Percentiles rank a stretch among this genome's conserved stretches.
These are phyloP conservation scores for Acestrorhynchus altus DNA, from an alignment of 2,797 vertebrate species.

Conservation along the genomic window DNA sequence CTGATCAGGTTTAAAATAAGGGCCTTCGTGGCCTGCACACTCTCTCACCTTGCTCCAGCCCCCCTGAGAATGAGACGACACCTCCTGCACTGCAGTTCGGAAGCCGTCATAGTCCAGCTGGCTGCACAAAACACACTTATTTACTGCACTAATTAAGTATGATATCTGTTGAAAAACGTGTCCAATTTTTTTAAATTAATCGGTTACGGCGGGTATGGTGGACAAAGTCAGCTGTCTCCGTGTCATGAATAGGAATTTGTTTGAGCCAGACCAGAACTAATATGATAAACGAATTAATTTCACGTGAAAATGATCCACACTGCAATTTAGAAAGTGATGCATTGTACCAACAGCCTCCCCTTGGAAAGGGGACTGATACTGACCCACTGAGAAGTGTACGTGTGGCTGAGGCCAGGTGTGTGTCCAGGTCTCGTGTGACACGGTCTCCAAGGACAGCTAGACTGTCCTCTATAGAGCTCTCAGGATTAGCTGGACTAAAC, in stretches of 20 bases:
- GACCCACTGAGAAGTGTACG: conserved; percentile 86
- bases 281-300: no score
- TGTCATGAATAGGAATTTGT: no score
- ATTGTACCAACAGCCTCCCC: neutral
- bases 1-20: no score
- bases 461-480: conserved; percentile 89
- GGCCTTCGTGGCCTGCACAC: neutral
- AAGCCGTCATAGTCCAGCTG: conserved; percentile 87
- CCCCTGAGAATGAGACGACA: conserved; percentile 79
- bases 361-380: conserved; percentile 64
- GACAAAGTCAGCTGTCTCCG: neutral
- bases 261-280: no score
- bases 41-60: conserved; percentile 89
- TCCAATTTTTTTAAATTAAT: neutral
- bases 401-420: conserved; percentile 79
- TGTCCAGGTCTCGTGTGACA: conserved; percentile 78
- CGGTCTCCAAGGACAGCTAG: conserved; percentile 85
- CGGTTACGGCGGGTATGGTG: no score
- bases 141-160: neutral
- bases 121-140: conserved; percentile 73
- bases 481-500: conserved; percentile 88
- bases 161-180: neutral
- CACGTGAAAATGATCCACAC: neutral
- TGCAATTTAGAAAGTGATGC: neutral
- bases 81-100: conserved; percentile 75